phyloP scores from a whole-genome alignment of 1,140 invertebrate species.

The Atta cephalotes region DNA sequence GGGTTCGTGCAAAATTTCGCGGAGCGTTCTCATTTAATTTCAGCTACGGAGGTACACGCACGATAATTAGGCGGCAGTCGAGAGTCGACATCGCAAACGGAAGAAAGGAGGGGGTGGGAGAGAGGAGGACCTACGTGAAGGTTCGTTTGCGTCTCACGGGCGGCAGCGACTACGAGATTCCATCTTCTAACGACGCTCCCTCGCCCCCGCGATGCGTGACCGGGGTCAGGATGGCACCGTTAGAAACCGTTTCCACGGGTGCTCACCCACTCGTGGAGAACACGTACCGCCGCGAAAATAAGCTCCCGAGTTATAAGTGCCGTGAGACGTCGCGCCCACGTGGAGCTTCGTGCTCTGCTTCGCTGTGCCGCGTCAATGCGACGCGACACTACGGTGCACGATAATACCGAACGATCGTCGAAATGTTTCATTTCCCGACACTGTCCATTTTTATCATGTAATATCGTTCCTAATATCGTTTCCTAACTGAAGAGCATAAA shows the following conservation, averaged over 20 bases:
- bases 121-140: slow-evolving; percentile 44
- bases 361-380: neutral
- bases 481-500: neutral
- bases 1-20: slow-evolving; percentile 19
- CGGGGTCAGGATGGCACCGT: slow-evolving; percentile 79
- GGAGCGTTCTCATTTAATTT: slow-evolving; percentile 53
- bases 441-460: neutral
- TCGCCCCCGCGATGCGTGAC: slow-evolving; percentile 78
- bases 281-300: slow-evolving; percentile 74
- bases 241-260: slow-evolving; percentile 69
- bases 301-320: slow-evolving; percentile 68
- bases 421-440: slow-evolving; percentile 31
- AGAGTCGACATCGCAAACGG: neutral
- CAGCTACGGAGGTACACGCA: slow-evolving; percentile 13
- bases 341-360: slow-evolving; percentile 3
- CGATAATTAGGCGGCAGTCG: slow-evolving; percentile 56
- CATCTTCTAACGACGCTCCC: slow-evolving; percentile 77
- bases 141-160: slow-evolving; percentile 77
- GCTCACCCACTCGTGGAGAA: slow-evolving; percentile 70
- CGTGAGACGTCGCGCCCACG: neutral
- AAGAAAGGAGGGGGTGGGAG: neutral
- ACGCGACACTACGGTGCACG: neutral
- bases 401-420: neutral
- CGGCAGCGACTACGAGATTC: slow-evolving; percentile 72
- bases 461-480: slow-evolving; percentile 7